Evolutionary conservation across 1,140 invertebrate species (phyloP).

Genomic region (Metaphire vulgaris): DNA sequence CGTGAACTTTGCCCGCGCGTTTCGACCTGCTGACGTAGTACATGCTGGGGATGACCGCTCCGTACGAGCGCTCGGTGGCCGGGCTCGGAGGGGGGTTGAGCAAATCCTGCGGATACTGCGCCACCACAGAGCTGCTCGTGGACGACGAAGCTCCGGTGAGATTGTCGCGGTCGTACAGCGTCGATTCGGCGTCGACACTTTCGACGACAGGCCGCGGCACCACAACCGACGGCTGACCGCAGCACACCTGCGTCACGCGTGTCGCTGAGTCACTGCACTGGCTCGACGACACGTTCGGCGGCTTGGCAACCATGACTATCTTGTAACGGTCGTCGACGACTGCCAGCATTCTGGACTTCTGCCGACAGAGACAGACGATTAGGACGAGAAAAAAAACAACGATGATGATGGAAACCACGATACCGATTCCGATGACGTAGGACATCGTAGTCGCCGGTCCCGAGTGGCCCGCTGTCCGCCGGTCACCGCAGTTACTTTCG

Average conservation of each 20-base stretch:
- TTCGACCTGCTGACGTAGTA: not conserved
- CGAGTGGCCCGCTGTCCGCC: slow-evolving; percentile 17
- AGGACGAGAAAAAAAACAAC: slow-evolving; percentile 39
- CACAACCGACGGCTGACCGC: not conserved
- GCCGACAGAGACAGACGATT: slow-evolving; percentile 42
- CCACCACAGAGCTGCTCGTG: too few species aligned
- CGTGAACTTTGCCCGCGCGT: not conserved
- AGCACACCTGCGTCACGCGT: too few species aligned
- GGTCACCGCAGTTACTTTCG: slow-evolving; percentile 64
- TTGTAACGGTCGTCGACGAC: slow-evolving; percentile 36
- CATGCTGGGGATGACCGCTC: not conserved
- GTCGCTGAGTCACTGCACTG: too few species aligned
- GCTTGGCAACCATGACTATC: slow-evolving; percentile 39
- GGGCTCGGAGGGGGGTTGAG: slow-evolving; percentile 86
- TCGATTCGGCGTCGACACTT: not conserved
- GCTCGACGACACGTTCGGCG: too few species aligned
- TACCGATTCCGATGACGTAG: slow-evolving; percentile 44
- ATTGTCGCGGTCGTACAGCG: slow-evolving; percentile 66
- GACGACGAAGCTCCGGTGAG: slow-evolving; percentile 74
- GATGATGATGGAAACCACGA: slow-evolving; percentile 39
- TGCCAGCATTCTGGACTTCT: slow-evolving; percentile 34
- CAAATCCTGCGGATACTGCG: slow-evolving; percentile 62
- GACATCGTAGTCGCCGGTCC: not conserved
- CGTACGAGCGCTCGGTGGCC: slow-evolving; percentile 61
- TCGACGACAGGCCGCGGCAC: not conserved